phyloP scores from a whole-genome alignment of 2,888 invertebrate genomes.

The Thymelicus lineola region DNA sequence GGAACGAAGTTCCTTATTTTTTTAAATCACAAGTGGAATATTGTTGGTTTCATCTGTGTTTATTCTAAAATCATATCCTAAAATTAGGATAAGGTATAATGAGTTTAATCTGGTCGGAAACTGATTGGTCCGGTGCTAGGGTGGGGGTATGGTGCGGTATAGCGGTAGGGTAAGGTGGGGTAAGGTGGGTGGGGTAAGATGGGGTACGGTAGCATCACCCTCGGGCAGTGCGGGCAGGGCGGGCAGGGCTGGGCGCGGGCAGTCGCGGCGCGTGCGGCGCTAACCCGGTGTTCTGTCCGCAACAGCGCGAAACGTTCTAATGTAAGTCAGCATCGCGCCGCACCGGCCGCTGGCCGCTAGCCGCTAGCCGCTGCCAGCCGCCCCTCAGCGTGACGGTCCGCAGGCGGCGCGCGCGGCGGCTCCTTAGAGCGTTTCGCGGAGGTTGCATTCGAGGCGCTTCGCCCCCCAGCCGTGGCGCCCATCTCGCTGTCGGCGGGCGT shows the following conservation, averaged over 20 bases:
- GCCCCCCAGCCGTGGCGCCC: conserved; percentile 89
- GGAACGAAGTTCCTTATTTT: no score
- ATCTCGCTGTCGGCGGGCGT: conserved; percentile 92
- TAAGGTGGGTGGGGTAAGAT: conserved; percentile 9
- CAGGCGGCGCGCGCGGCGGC: conserved; percentile 76
- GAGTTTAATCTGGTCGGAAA: no score
- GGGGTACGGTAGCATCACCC: conserved; percentile 48
- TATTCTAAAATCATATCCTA: no score
- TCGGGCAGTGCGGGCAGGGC: conserved; percentile 18
- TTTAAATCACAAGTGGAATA: no score
- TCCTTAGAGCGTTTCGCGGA: conserved; percentile 90
- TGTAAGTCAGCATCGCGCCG: conserved; percentile 54
- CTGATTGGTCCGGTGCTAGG: no score
- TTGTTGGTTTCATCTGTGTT: no score
- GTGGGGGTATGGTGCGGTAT: no score
- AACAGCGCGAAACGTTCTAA: conserved; percentile 79
- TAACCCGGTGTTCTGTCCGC: conserved; percentile 59
- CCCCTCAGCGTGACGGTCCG: conserved; percentile 67
- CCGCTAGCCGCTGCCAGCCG: conserved; percentile 38
- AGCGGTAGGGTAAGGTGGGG: background rate
- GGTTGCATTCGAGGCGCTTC: conserved; percentile 90
- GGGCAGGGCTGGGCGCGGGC: conserved; percentile 27
- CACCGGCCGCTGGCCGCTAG: conserved; percentile 33
- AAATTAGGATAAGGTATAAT: no score
- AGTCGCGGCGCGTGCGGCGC: conserved; percentile 47